Conservation (phyloP, 1,140 invertebrate species). For the Melanaphis sacchari region DNA sequence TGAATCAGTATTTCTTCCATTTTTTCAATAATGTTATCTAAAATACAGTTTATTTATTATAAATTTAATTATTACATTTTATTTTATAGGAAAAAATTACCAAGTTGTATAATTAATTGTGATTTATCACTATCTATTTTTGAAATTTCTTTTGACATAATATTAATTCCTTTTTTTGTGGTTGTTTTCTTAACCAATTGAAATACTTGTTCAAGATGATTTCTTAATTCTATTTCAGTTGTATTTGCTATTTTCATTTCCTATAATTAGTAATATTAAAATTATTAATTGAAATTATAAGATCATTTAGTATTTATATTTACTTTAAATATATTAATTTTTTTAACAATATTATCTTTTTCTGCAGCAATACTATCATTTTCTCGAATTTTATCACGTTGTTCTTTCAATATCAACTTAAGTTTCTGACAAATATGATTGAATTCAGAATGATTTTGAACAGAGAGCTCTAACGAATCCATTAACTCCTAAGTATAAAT, state of each 20-base stretch:
- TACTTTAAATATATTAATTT: slow-evolving; percentile 74
- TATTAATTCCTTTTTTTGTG: slow-evolving; percentile 76
- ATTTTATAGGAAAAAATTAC: not conserved
- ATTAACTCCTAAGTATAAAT: slow-evolving; percentile 70
- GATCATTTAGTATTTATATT: slow-evolving; percentile 39
- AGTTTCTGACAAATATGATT: slow-evolving; percentile 76
- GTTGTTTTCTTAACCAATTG: slow-evolving; percentile 80
- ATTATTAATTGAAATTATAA: slow-evolving; percentile 60
- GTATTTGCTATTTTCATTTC: slow-evolving; percentile 7
- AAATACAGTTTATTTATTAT: slow-evolving; percentile 20
- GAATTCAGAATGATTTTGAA: slow-evolving; percentile 83
- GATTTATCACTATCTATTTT: slow-evolving; percentile 47
- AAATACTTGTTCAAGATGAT: slow-evolving; percentile 74
- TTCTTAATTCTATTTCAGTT: slow-evolving; percentile 57
- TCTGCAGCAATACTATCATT: slow-evolving; percentile 82
- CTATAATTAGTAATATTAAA: slow-evolving; percentile 64
- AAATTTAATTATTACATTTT: not conserved
- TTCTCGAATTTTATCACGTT: slow-evolving; percentile 77
- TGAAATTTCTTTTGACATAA: slow-evolving; percentile 77
- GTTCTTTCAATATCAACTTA: slow-evolving; percentile 79
- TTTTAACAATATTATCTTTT: slow-evolving; percentile 77
- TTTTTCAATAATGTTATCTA: slow-evolving; percentile 71
- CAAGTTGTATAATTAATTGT: not conserved
- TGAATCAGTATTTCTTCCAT: slow-evolving; percentile 77
- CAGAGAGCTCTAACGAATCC: slow-evolving; percentile 83